phyloP scores from a whole-genome alignment of 2,113 vertebrate genomes.

The Carettochelys insculpta region DNA sequence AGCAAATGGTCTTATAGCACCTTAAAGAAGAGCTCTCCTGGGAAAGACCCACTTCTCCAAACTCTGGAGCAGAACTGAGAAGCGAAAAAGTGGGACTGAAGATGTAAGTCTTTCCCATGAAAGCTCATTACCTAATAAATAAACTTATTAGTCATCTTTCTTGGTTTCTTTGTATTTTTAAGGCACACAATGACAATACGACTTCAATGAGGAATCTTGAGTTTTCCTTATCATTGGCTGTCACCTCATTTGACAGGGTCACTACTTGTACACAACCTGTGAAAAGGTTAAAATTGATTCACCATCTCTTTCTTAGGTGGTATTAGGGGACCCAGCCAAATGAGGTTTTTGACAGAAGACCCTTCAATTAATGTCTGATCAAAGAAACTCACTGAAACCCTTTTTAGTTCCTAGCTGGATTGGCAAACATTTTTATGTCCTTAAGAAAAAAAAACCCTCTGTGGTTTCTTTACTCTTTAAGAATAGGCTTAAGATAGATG shows the following conservation, averaged over 20 bases:
- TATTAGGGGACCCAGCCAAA: not conserved
- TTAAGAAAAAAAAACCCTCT: not conserved
- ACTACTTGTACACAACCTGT: fast-evolving
- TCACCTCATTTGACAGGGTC: fast-evolving
- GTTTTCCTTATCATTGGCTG: not conserved
- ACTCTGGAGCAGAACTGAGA: too few relatives aligned
- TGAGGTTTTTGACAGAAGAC: not conserved
- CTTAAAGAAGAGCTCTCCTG: too few relatives aligned
- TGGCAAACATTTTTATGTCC: conserved; percentile 27
- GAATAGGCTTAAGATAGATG: too few relatives aligned
- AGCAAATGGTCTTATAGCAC: too few relatives aligned
- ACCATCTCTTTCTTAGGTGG: not conserved
- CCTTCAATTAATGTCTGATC: fast-evolving
- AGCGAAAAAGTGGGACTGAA: too few relatives aligned
- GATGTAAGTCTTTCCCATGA: too few relatives aligned
- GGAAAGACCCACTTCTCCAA: too few relatives aligned
- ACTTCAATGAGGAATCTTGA: fast-evolving
- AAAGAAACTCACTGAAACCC: not conserved
- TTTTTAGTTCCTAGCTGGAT: not conserved
- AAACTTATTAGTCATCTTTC: too few relatives aligned
- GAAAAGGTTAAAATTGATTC: not conserved
- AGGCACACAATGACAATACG: fast-evolving
- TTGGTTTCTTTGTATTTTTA: not conserved
- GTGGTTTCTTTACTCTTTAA: not conserved
- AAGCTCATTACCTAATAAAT: too few relatives aligned